A percentile compares a stretch with the other conserved stretches of the same genome.
phyloP scores from a whole-genome alignment of 1,140 invertebrate genomes.

The Drosophila hydei region DNA sequence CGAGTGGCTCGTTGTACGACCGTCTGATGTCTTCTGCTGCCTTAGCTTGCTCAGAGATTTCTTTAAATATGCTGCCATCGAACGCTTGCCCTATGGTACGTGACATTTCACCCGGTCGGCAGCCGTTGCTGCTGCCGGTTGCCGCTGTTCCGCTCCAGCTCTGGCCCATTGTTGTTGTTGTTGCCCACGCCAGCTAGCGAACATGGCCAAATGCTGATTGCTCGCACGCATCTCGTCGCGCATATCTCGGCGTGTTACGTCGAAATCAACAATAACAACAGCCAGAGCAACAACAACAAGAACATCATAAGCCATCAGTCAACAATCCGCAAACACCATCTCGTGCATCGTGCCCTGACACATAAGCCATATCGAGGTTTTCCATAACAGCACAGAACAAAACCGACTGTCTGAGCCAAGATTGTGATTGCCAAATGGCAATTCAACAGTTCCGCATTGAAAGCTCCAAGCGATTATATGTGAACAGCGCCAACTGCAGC shows the following conservation, averaged over 20 bases:
- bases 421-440: conserved; percentile 56
- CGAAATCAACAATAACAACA: conserved; percentile 48
- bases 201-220: conserved; percentile 75
- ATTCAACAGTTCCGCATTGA: conserved; percentile 67
- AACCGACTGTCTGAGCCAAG: conserved; percentile 47
- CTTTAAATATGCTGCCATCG: conserved; percentile 79
- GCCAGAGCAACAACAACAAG: too few relatives aligned
- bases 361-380: conserved; percentile 66
- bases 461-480: conserved; percentile 5
- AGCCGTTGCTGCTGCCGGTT: conserved; percentile 49
- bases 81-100: conserved; percentile 52
- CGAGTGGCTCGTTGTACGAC: conserved; percentile 57
- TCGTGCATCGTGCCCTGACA: conserved; percentile 50
- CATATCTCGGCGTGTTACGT: conserved; percentile 71
- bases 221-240: conserved; percentile 62
- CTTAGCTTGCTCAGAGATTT: conserved; percentile 54
- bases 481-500: neutral
- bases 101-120: conserved; percentile 68
- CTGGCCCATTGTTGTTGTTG: conserved; percentile 12
- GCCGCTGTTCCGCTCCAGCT: conserved; percentile 50
- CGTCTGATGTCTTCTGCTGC: conserved; percentile 75
- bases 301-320: too few relatives aligned
- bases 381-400: conserved; percentile 6
- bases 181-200: conserved; percentile 56
- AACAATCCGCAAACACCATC: conserved; percentile 53